Conservation (phyloP, 2,888 invertebrate species). For the Oscheius sp. region DNA sequence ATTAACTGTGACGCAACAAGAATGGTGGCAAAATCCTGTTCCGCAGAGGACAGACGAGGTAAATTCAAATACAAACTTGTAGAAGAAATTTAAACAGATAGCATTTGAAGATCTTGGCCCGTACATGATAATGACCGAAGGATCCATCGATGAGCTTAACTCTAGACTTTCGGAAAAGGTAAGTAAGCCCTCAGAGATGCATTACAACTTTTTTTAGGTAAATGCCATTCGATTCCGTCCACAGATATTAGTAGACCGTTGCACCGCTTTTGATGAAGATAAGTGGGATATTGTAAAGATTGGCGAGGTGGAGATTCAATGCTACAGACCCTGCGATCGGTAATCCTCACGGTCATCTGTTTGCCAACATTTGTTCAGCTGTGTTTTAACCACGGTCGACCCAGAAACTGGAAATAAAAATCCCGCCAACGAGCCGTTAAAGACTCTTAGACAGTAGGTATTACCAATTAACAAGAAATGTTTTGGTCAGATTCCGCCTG, state of each 20-base stretch:
- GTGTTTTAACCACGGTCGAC: constrained; percentile 50
- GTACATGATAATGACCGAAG: constrained; percentile 47
- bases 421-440: constrained; percentile 46
- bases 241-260: constrained; percentile 46
- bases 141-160: constrained; percentile 48
- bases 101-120: constrained; percentile 52
- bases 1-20: constrained; percentile 36
- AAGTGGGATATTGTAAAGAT: constrained; percentile 51
- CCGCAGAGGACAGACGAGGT: constrained; percentile 54
- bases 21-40: constrained; percentile 53
- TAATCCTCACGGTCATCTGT: constrained; percentile 3
- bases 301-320: constrained; percentile 50
- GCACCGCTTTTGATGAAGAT: constrained; percentile 55
- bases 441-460: constrained; percentile 38
- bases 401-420: constrained; percentile 47
- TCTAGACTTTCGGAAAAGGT: constrained; percentile 43
- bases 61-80: constrained; percentile 20
- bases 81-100: constrained; percentile 37
- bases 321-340: constrained; percentile 51
- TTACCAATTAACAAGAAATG: neutral
- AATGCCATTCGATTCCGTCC: constrained; percentile 50
- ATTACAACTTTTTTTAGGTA: no score
- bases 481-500: constrained; percentile 43
- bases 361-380: constrained; percentile 34
- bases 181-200: neutral